Percentiles rank a stretch among this genome's conserved stretches.
These are phyloP conservation scores for Pomacea maculata DNA, from an alignment of 1,140 invertebrate genomes.

Conservation along the genomic window DNA sequence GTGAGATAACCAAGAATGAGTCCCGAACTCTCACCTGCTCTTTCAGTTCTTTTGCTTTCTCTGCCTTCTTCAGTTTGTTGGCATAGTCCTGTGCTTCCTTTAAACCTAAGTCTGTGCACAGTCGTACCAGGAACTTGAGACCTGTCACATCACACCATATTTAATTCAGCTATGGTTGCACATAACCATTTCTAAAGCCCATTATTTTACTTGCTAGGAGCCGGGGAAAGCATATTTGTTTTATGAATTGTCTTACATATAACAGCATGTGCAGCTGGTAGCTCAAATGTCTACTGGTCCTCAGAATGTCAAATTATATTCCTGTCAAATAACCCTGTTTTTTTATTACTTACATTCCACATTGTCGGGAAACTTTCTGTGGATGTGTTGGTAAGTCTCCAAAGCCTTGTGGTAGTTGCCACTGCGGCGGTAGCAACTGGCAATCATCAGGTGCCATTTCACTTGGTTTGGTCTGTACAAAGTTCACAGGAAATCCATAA, in stretches of 20 bases:
- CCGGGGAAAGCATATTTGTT: too few relatives aligned
- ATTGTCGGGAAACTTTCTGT: conserved; percentile 84
- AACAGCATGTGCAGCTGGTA: too few relatives aligned
- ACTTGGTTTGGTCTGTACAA: conserved; percentile 76
- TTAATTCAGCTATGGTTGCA: neutral
- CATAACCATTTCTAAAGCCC: neutral
- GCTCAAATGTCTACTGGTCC: too few relatives aligned
- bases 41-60: conserved; percentile 79
- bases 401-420: conserved; percentile 87
- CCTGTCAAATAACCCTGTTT: too few relatives aligned
- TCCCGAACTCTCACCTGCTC: conserved; percentile 59
- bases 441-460: conserved; percentile 86
- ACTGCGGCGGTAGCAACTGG: conserved; percentile 82
- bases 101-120: conserved; percentile 84
- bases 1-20: too few relatives aligned
- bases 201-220: neutral
- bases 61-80: conserved; percentile 81
- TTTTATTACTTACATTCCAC: conserved; percentile 74
- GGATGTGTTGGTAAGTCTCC: conserved; percentile 81
- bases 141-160: conserved; percentile 46
- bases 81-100: conserved; percentile 82
- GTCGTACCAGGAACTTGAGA: conserved; percentile 82
- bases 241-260: too few relatives aligned
- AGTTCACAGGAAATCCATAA: conserved; percentile 7
- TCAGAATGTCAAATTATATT: too few relatives aligned